Base-by-base conservation (phyloP, 2,113 vertebrate genomes). In the Tyto alba region DNA sequence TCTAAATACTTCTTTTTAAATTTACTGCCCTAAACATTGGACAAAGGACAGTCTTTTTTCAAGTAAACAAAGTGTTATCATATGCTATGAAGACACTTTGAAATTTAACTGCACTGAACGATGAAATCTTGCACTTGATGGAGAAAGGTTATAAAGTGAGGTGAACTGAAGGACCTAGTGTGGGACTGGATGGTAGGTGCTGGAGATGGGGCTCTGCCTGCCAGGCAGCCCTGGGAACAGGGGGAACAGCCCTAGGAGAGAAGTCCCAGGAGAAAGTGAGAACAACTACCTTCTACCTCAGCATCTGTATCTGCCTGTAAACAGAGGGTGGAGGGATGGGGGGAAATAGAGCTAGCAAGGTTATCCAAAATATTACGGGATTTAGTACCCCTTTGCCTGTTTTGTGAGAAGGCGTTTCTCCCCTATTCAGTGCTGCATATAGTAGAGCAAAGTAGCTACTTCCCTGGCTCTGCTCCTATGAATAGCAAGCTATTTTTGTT, bases 401-500 rank as follows among this genome's bases (percentile, higher is more conserved):
- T 86, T 45, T 48, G 38, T 48, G 32, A 73, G 23, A 72, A 55
- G 17, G 10, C 1, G 1, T 79, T 95, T 89, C 17, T 62, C 7
- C 48, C 34, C 11, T 14, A 9, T 66, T 53, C 50, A 47, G 13
- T 59, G 84, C 64, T 68, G 63, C 14, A 5, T 6, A 7, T 10
- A 84, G 38, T 32, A 47, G 40, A 80, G 21, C 22, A 59, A 92
- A 94, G 91, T 45, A 57, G 29, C 48, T 69, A 76, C 66, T 96
- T 97, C 81, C 87, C 19, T 82, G 73, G 30, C 64, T 72, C 43
- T 48, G n/a, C 34, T 79, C 25, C 94, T 79, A 69, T 85, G 87
- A 93, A 91, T 59, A 93, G 53, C 69, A 63, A 77, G 79, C 72
- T 96, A 83, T 89, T 94, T 93, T 88, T 94, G 52, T 82, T 85